Evolutionary conservation across 2,888 invertebrate genomes (phyloP).

Genomic region (Lepidochrysops patricia): DNA sequence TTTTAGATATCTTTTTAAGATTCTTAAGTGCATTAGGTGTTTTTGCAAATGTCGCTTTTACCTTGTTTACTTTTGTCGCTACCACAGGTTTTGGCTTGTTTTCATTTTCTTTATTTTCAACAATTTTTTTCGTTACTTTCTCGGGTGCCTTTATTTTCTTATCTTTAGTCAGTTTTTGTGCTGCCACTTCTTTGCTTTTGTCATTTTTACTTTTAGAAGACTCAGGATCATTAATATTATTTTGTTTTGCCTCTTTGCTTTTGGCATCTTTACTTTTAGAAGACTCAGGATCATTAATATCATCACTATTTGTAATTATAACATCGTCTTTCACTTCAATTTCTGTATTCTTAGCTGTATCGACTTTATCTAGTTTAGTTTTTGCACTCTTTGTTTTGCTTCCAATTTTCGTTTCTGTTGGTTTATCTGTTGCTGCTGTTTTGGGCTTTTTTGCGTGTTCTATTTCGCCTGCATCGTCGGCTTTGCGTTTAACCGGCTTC

Average conservation of each 20-base stretch:
- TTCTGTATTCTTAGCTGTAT: neutral
- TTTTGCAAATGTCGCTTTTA: neutral
- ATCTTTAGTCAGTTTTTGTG: neutral
- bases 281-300: neutral
- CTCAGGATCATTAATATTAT: neutral
- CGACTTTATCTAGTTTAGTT: neutral
- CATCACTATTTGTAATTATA: neutral
- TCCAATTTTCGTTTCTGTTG: neutral
- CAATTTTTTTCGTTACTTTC: neutral
- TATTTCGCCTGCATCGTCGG: neutral
- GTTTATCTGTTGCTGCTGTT: neutral
- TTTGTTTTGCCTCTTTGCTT: neutral
- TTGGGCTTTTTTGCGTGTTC: constrained; percentile 12
- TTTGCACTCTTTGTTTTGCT: constrained; percentile 1
- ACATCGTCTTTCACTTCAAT: neutral
- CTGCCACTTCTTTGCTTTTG: neutral
- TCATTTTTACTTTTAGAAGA: neutral
- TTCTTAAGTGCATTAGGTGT: neutral
- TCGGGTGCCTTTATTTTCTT: neutral
- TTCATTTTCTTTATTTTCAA: neutral
- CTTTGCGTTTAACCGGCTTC: constrained; percentile 7
- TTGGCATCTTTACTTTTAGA: neutral
- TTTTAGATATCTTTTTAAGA: neutral
- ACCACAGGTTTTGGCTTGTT: neutral
- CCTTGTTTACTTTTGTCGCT: neutral